Percentiles rank a stretch among this genome's conserved stretches.
Evolutionary conservation across 2,888 invertebrate genomes (phyloP).

Genomic region (Pachliopta kotzebuea): DNA sequence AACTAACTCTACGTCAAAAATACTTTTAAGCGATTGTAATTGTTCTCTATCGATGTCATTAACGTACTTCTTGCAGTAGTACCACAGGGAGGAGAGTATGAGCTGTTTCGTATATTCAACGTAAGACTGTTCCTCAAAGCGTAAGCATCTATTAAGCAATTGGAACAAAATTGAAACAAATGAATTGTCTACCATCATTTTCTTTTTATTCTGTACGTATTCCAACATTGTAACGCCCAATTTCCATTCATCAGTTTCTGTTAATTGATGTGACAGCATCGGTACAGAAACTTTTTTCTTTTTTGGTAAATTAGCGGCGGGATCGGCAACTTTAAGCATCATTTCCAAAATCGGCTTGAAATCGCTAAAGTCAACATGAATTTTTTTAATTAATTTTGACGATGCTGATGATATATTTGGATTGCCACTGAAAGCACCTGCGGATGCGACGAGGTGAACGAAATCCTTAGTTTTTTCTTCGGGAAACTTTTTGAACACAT

Average conservation of each 20-base stretch:
- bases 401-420: constrained; percentile 81
- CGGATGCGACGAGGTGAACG: constrained; percentile 75
- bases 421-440: constrained; percentile 80
- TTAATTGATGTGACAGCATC: constrained; percentile 80
- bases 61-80: constrained; percentile 83
- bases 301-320: constrained; percentile 53
- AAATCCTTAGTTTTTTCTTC: constrained; percentile 66
- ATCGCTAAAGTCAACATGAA: constrained; percentile 82
- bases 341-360: constrained; percentile 79
- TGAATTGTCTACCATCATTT: constrained; percentile 83
- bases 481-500: constrained; percentile 75
- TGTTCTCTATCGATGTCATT: constrained; percentile 61
- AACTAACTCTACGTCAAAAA: constrained; percentile 86
- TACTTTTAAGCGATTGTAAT: constrained; percentile 66
- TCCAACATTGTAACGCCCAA: constrained; percentile 90
- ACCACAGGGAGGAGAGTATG: constrained; percentile 87
- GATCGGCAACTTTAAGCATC: constrained; percentile 80
- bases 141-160: constrained; percentile 87
- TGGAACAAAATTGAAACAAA: constrained; percentile 89
- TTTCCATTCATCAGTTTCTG: constrained; percentile 87
- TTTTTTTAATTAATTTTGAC: constrained; percentile 83
- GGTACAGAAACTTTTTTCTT: constrained; percentile 66
- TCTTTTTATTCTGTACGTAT: constrained; percentile 91
- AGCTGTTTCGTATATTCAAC: constrained; percentile 95
- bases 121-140: constrained; percentile 89